Base-by-base conservation (phyloP, 2,888 invertebrate genomes). In the Rhagonycha fulva region DNA sequence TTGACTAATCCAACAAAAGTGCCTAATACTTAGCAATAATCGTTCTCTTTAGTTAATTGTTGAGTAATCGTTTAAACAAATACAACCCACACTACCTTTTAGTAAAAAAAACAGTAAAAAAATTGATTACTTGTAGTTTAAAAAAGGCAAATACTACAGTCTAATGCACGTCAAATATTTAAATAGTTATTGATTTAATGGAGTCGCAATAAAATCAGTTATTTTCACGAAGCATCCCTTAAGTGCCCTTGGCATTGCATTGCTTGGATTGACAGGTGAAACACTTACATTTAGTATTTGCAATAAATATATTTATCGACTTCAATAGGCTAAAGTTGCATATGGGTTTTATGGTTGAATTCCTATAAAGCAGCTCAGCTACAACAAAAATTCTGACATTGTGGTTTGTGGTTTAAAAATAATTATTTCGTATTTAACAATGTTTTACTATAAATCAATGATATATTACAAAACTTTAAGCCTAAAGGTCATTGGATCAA, bases 201-300 rank as follows among this genome's bases (percentile, higher is more conserved):
- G 12, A 12, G 32, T 32, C 19, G 19, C 19, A 19, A 19, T 19
- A 19, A 2, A 19, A 19, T 19, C 19, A 19, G 19, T 19, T 1
- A 19, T 2, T 2, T 19, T 32, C 4, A 4, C 3, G 19, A 70
- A 61, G 12, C 61, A 61, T 70, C 61, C 61, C 70, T 61, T 61
- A 63, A 63, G 19, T 68, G 72, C 77, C 71, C 74, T 77, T 74
- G 77, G 74, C 76, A 75, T 77, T 77, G 74, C 76, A 75, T 77
- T 77, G 70, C 72, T 74, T 70, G 71, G 74, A 66, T 60, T 72
- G 70, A 14, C 63, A 60, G 28, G 68, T 74, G 63, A 70, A 75
- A 69, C 74, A 77, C 74, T 69, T 74, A 70, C 75, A 72, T 69
- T 67, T 63, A 68, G 19, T 19, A 19, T 19, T 19, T 2, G 19